These are phyloP conservation scores for Apis florea DNA, from an alignment of 1,140 invertebrate genomes.

Conservation along the genomic window DNA sequence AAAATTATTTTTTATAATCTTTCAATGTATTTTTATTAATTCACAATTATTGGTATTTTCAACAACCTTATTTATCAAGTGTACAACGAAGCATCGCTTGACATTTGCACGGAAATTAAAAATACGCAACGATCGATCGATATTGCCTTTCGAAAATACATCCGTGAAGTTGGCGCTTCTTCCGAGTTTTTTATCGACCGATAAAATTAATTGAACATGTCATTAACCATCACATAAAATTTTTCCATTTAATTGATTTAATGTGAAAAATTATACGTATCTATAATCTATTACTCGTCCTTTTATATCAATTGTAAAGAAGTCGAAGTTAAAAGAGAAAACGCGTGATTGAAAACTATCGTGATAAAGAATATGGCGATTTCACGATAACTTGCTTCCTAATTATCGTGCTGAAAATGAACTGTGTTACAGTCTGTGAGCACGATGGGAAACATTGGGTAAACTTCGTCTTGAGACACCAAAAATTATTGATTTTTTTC, in stretches of 20 bases:
- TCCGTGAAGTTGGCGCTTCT: conserved; percentile 16
- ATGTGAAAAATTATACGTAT: background rate
- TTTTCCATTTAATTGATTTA: background rate
- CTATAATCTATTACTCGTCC: background rate
- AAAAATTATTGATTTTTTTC: too few relatives aligned
- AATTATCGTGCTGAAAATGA: conserved; percentile 18
- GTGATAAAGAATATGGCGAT: conserved; percentile 10
- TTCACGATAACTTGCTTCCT: conserved; percentile 11
- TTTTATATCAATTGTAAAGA: background rate
- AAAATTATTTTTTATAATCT: background rate
- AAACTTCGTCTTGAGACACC: too few relatives aligned
- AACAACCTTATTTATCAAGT: background rate
- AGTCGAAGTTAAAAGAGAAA: background rate
- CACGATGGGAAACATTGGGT: conserved; percentile 66
- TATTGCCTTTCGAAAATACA: background rate
- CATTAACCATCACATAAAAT: background rate
- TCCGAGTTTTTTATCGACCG: background rate
- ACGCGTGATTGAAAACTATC: background rate
- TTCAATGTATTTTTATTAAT: background rate
- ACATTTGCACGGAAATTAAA: conserved; percentile 37
- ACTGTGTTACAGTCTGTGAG: conserved; percentile 26
- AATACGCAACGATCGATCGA: conserved; percentile 20
- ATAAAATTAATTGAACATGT: background rate
- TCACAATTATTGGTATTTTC: background rate
- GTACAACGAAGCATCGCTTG: background rate